phyloP scores from a whole-genome alignment of 1,140 invertebrate species.

The Eubasilissa regina region DNA sequence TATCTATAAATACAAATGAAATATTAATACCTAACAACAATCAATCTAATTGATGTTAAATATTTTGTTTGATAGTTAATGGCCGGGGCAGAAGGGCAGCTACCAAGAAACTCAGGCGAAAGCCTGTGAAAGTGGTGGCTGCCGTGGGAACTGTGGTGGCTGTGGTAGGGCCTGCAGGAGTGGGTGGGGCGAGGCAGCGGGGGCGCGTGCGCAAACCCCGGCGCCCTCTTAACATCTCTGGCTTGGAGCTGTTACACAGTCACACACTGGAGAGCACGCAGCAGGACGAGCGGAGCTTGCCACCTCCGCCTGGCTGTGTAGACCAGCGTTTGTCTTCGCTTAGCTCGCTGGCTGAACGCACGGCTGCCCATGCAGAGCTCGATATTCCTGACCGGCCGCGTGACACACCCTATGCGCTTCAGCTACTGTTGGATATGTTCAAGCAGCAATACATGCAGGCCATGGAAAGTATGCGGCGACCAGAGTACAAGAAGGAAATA shows the following conservation, averaged over 20 bases:
- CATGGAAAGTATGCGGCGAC: slow-evolving; percentile 86
- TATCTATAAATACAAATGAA: too few relatives aligned
- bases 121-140: slow-evolving; percentile 24
- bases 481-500: slow-evolving; percentile 81
- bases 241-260: slow-evolving; percentile 90
- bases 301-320: slow-evolving; percentile 90
- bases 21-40: too few relatives aligned
- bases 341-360: slow-evolving; percentile 73
- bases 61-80: slow-evolving; percentile 19
- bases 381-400: slow-evolving; percentile 84
- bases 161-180: slow-evolving; percentile 74
- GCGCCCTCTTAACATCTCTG: slow-evolving; percentile 76
- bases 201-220: slow-evolving; percentile 65
- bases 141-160: slow-evolving; percentile 63
- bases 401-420: slow-evolving; percentile 87
- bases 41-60: neutral
- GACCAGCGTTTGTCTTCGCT: slow-evolving; percentile 89
- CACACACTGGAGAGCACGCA: slow-evolving; percentile 90
- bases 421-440: slow-evolving; percentile 88
- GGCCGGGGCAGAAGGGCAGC: slow-evolving; percentile 45
- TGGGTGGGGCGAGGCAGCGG: slow-evolving; percentile 62
- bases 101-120: slow-evolving; percentile 51
- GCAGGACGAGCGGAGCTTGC: slow-evolving; percentile 78
- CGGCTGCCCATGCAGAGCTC: slow-evolving; percentile 82
- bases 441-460: slow-evolving; percentile 88